phyloP scores from a whole-genome alignment of 2,113 vertebrate species.

The Leptodactylus fuscus region DNA sequence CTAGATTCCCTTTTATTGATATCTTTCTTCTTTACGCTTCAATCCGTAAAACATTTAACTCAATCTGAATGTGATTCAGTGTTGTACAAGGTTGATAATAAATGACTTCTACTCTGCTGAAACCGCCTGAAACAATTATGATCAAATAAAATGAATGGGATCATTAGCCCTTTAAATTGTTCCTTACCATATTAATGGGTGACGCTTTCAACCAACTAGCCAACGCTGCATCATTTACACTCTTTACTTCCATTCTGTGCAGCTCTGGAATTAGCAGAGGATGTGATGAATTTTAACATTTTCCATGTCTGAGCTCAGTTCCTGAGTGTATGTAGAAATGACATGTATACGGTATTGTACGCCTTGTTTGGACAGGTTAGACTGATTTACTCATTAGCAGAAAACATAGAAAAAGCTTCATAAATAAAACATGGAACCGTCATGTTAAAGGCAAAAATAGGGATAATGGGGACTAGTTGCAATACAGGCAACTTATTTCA shows the following conservation, averaged over 20 bases:
- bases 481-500: too few relatives aligned
- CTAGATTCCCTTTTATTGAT: slow-evolving; percentile 9
- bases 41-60: slow-evolving; percentile 2
- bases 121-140: slow-evolving; percentile 55
- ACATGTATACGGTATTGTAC: not conserved
- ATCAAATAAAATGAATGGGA: slow-evolving; percentile 38
- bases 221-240: not conserved
- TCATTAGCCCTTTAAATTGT: slow-evolving; percentile 60
- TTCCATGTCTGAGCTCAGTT: not conserved
- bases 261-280: not conserved
- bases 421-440: slow-evolving; percentile 32
- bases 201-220: not conserved
- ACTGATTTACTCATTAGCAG: slow-evolving; percentile 33
- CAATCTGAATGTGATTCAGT: slow-evolving; percentile 50
- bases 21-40: slow-evolving; percentile 22
- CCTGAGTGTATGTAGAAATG: not conserved
- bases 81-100: slow-evolving; percentile 66
- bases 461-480: not conserved
- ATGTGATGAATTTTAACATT: slow-evolving; percentile 5
- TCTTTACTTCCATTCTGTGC: not conserved
- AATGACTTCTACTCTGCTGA: slow-evolving; percentile 61
- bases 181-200: slow-evolving; percentile 47
- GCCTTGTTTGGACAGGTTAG: slow-evolving; percentile 1
- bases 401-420: slow-evolving; percentile 29
- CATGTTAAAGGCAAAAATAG: not conserved